Percentiles rank a stretch among this genome's conserved stretches.
Conservation (phyloP, 23 tunicate genomes). For the Aplidium turbinatum region DNA sequence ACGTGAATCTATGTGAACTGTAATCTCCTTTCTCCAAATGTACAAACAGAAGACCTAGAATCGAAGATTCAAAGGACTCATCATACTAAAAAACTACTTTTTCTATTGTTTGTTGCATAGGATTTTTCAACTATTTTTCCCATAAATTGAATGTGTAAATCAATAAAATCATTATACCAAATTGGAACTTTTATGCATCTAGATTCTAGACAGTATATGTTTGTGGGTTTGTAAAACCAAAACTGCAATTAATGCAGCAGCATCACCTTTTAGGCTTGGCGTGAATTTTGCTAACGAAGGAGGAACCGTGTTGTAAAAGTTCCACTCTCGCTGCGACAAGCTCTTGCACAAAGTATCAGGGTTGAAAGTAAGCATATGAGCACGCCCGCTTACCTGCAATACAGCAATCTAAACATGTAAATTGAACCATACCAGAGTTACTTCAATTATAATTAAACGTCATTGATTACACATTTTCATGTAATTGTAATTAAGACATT, state of each 20-base stretch:
- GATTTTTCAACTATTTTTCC: too few species aligned
- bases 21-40: constrained; percentile 32
- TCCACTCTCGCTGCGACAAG: constrained; percentile 67
- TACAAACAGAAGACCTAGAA: constrained; percentile 43
- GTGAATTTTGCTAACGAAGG: constrained; percentile 33
- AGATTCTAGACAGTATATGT: too few species aligned
- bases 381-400: constrained; percentile 72
- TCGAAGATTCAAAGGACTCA: not conserved
- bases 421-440: not conserved
- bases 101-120: too few species aligned
- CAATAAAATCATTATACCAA: too few species aligned
- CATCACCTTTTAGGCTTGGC: constrained; percentile 55
- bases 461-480: too few species aligned
- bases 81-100: too few species aligned
- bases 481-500: too few species aligned
- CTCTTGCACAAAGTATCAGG: constrained; percentile 60
- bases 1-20: constrained; percentile 42
- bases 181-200: too few species aligned
- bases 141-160: too few species aligned
- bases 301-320: constrained; percentile 45
- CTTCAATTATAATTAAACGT: not conserved
- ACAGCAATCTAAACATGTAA: too few species aligned
- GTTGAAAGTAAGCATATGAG: constrained; percentile 71
- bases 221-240: too few species aligned
- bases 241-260: not conserved